Base-by-base conservation (phyloP, 2,888 invertebrate genomes). In the Perizoma flavofasciatum region DNA sequence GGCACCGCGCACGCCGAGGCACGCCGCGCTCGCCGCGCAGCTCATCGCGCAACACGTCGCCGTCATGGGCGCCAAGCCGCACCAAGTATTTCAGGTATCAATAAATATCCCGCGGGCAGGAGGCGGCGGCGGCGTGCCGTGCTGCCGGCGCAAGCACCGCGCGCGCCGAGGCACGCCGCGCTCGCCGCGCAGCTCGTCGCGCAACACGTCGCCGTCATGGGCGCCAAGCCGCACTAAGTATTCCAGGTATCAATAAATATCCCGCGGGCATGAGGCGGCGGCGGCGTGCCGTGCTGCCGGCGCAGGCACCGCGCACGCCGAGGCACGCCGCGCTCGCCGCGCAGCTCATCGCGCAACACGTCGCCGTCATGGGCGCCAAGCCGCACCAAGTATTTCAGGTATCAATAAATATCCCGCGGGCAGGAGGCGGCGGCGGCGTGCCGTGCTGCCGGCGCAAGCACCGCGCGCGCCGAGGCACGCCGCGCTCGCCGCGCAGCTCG, bases 21-120 rank as follows among this genome's bases (percentile, higher is more conserved):
- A 96, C 95, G 83, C 95, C 94, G 72, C 95, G 95, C 80, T 96
- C 81, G 95, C 96, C 48, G 94, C 97, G 47, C 97, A 97, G 76
- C 95, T 96, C 49, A 95, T 96, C 75, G 96, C 97, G 2, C 96
- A 96, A 78, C 94, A 96, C 83, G 95, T 96, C 47, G 96, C 96
- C 1, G 92, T 95, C 70, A 94, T 94, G 70, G 94, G 94, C 40
- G 94, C 94, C 44, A 93, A 87, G 73, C 96, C 96, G 0, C 89
- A 93, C 4, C 88, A 93, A 57, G 94, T 95, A n/a, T 95, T 95
- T 58, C 86, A 88, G 79, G 89, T 86, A 46, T 8, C 5, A 3
- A 0, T 1, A 5, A 41, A 22, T 22, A 22, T 22, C n/a, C 97
- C 73, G 85, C 85, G 66, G 55, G 57, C 97, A 97, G 83, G 76